Base-by-base conservation (phyloP, 1,140 invertebrate genomes). In the Conopomorpha cramerella region DNA sequence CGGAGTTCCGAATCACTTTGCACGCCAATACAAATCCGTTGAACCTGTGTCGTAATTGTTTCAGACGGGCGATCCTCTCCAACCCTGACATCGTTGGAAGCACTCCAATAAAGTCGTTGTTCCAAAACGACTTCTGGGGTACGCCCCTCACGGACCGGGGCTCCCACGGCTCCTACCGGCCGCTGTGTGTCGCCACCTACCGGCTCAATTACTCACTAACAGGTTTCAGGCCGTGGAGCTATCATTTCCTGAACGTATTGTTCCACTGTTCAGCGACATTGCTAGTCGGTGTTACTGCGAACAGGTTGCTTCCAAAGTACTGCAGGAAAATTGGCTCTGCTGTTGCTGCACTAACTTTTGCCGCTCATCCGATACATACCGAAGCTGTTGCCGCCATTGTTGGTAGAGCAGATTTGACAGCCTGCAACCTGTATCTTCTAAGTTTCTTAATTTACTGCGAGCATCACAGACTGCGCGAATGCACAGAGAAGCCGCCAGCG, bases 301-400 rank as follows among this genome's bases (percentile, higher is more conserved):
- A 84, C 30, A 81, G 83, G 23, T 65, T 89, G 8, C 68, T 89
- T 23, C 81, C 86, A 32, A 77, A 78, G 35, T 74, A 80, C 36
- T 78, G 72, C 46, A 81, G 80, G 38, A 81, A 79, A 50, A 77
- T 87, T 57, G 83, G 87, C 6, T 83, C 88, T 8, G 83, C 87
- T 33, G 79, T 93, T 11, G 85, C 94, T 0, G 91, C 94, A 1
- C 68, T 96, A 1, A 80, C 95, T 15, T 99, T 98, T 78, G 93
- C 96, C 25, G 87, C 92, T 0, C 96, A 98, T 80, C 96, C 96
- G 11, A 87, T 99, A 45, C 96, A 99, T 74, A 93, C 91, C 16
- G 96, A 98, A 77, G 93, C 95, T 1, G 95, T 98, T 4, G 93
- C 95, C 8, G 94, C 94, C n/a, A 86, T 98, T 30, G 95, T 98